A percentile compares a stretch with the other conserved stretches of the same genome.
Evolutionary conservation across 2,113 vertebrate species (phyloP).

Genomic region (Cisticola juncidis): DNA sequence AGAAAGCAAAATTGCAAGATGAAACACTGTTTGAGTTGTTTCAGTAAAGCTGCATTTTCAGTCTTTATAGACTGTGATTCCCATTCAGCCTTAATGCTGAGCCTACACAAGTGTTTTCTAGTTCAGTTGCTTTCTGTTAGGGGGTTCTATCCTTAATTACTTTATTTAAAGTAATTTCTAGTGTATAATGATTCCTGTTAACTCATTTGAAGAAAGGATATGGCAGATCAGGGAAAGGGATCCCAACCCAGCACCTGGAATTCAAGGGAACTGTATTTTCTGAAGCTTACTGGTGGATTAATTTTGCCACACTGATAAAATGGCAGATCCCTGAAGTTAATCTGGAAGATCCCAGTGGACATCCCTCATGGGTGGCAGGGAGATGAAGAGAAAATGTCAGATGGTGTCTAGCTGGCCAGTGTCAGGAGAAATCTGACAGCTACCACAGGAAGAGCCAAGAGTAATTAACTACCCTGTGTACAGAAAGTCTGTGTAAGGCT

Average conservation of each 20-base stretch:
- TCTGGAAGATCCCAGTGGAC: neutral
- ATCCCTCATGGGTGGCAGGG: neutral
- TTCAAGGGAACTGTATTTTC: neutral
- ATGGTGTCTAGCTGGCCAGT: neutral
- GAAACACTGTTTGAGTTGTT: neutral
- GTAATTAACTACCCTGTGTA: neutral
- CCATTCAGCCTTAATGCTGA: neutral
- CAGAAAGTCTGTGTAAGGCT: neutral
- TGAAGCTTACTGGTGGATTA: neutral
- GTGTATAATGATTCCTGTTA: neutral
- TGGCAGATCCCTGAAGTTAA: neutral
- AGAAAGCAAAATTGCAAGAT: neutral
- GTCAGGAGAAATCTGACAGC: neutral
- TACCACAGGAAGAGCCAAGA: neutral
- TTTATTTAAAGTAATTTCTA: neutral
- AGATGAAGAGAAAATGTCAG: neutral
- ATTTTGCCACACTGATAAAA: neutral
- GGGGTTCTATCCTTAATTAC: neutral
- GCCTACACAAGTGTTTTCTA: neutral
- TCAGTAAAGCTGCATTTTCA: neutral
- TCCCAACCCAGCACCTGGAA: neutral
- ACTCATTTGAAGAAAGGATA: neutral
- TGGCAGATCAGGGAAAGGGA: neutral
- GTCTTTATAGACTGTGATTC: neutral
- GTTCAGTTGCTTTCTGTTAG: neutral